Base-by-base conservation (phyloP, 2,113 vertebrate species). In the Chascanopsetta lugubris region DNA sequence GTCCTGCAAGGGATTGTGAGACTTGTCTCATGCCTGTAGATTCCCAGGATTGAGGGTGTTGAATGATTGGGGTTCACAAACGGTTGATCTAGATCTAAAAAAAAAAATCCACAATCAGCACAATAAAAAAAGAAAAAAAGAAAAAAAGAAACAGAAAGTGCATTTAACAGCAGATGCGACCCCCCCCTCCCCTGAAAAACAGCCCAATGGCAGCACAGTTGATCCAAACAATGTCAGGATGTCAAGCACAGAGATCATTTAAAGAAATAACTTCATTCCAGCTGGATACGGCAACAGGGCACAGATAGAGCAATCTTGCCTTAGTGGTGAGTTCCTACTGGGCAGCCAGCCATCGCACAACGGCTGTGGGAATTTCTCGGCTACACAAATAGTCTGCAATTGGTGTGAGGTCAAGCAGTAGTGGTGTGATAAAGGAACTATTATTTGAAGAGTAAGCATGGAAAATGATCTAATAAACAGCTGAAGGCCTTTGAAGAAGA, bases 1-100 rank as follows among this genome's bases (percentile, higher is more conserved):
- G 95, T 95, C 15, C 93, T 82, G 74, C 96, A 97, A 9, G 96
- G 95, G 9, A 97, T 32, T 0, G 89, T 62, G 0, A 97, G 75
- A 0, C 57, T 79, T 13, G 59, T 81, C 3, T 85, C 87, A 0
- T 75, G 6, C 5, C 78, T 80, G 18, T 72, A 27, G 45, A 87
- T 74, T 18, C 18, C 53, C 73, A 95, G 67, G 1, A 83, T 0
- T 1, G 10, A 6, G 6, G 0, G 83, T 68, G 0, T 53, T 11
- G 3, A 5, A 47, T 2, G 0, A 1, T 36, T 0, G 0, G n/a
- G n/a, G n/a, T 92, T 69, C 71, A 95, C 90, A 69, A 97, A 97
- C 0, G 94, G 94, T 13, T 91, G 89, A 10, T 51, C 51, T 2
- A 87, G 82, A 86, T 96, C 95, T 97, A 85, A 38, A 24, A 25